phyloP scores from a whole-genome alignment of 2,113 vertebrate species.

The Etheostoma spectabile region DNA sequence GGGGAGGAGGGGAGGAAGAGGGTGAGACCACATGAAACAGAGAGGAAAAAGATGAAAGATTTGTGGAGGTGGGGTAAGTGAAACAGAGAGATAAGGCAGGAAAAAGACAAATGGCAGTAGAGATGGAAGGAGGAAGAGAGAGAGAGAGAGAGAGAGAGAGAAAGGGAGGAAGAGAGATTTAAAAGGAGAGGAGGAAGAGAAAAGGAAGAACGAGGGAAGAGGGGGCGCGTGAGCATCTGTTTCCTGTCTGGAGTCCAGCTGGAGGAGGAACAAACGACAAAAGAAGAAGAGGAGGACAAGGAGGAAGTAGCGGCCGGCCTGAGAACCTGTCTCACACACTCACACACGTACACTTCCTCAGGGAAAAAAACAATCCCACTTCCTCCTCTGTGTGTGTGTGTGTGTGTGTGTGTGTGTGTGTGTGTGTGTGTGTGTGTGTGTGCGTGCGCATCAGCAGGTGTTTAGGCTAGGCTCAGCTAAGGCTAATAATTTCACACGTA shows the following conservation, averaged over 20 bases:
- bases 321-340: slow-evolving; percentile 73
- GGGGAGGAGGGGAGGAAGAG: slow-evolving; percentile 30
- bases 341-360: slow-evolving; percentile 61
- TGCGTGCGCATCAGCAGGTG: background rate
- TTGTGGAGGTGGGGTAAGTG: background rate
- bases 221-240: slow-evolving; percentile 69
- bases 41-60: slow-evolving; percentile 10
- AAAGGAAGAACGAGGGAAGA: slow-evolving; percentile 55
- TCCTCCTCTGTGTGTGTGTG: slow-evolving; percentile 43
- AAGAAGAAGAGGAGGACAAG: slow-evolving; percentile 64
- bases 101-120: slow-evolving; percentile 7
- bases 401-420: slow-evolving; percentile 9
- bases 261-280: slow-evolving; percentile 79
- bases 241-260: slow-evolving; percentile 81
- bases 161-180: slow-evolving; percentile 42
- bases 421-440: too few species aligned
- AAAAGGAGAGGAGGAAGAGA: slow-evolving; percentile 45
- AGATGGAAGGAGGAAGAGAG: slow-evolving; percentile 13
- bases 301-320: slow-evolving; percentile 72
- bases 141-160: slow-evolving; percentile 29
- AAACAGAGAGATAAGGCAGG: slow-evolving; percentile 17
- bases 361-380: slow-evolving; percentile 65
- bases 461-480: background rate
- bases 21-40: background rate
- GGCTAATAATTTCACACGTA: background rate